phyloP scores from a whole-genome alignment of 2,797 vertebrate genomes.

The Lagorchestes hirsutus region DNA sequence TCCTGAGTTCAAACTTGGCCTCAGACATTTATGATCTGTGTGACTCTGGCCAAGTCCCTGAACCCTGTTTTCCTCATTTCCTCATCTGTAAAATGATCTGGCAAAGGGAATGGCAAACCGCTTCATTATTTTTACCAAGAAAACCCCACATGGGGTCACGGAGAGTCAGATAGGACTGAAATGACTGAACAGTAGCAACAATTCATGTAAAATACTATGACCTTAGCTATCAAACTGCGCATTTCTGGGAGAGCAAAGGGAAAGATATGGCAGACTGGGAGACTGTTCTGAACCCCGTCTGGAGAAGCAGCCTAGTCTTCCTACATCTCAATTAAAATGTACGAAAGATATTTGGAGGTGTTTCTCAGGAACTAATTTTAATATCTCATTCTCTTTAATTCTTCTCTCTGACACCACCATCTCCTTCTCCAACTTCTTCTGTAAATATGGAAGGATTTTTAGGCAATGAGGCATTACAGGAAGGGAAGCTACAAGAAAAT shows the following conservation, averaged over 20 bases:
- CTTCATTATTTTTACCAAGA: background rate
- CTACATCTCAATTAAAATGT: conserved; percentile 41
- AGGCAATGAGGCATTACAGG: background rate
- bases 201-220: conserved; percentile 25
- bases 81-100: background rate
- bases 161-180: background rate
- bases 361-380: conserved; percentile 44
- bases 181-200: background rate
- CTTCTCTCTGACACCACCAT: background rate
- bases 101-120: background rate
- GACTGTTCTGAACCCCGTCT: conserved; percentile 9
- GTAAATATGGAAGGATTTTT: conserved; percentile 8
- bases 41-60: background rate
- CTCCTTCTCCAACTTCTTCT: background rate
- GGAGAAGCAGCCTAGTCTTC: conserved; percentile 26
- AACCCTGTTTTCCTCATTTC: background rate
- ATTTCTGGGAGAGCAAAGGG: background rate
- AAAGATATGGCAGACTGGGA: conserved; percentile 24
- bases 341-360: conserved; percentile 9
- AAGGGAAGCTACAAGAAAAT: conserved; percentile 1
- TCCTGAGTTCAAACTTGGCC: background rate
- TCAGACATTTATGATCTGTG: background rate
- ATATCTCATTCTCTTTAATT: conserved; percentile 32
- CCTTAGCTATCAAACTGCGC: conserved; percentile 26
- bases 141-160: background rate